Percentiles rank a stretch among this genome's conserved stretches.
phyloP scores from a whole-genome alignment of 2,888 invertebrate species.

The Tetragonisca angustula region DNA sequence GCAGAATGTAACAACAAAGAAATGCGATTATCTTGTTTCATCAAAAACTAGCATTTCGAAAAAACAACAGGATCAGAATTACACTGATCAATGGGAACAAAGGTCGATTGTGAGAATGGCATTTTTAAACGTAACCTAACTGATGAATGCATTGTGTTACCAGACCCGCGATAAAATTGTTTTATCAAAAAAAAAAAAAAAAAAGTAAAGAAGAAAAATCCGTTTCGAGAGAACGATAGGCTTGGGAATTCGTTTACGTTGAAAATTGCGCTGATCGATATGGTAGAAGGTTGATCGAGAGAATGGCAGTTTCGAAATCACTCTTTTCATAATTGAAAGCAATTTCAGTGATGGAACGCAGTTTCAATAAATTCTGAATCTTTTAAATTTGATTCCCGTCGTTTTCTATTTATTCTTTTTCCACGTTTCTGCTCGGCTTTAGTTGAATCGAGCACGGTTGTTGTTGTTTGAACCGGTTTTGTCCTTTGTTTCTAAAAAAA shows the following conservation, averaged over 20 bases:
- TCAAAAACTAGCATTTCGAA: too few relatives aligned
- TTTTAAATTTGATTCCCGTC: neutral
- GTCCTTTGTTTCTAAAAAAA: neutral
- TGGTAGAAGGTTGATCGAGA: neutral
- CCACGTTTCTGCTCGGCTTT: neutral
- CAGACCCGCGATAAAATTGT: too few relatives aligned
- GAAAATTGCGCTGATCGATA: neutral
- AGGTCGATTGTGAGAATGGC: too few relatives aligned
- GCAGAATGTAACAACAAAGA: too few relatives aligned
- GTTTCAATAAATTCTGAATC: neutral
- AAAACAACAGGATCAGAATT: too few relatives aligned
- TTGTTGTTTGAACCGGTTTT: neutral
- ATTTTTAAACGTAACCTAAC: too few relatives aligned
- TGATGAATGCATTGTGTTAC: too few relatives aligned
- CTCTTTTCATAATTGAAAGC: neutral
- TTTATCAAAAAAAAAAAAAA: too few relatives aligned
- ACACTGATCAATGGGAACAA: too few relatives aligned
- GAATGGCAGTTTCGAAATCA: neutral
- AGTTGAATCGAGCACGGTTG: neutral
- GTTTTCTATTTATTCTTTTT: neutral
- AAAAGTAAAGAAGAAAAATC: neutral
- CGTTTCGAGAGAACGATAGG: neutral
- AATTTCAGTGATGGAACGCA: constrained; percentile 9
- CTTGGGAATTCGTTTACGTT: too few relatives aligned
- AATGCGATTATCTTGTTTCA: neutral